phyloP scores from a whole-genome alignment of 1,140 invertebrate species.

The Rhyzopertha dominica region DNA sequence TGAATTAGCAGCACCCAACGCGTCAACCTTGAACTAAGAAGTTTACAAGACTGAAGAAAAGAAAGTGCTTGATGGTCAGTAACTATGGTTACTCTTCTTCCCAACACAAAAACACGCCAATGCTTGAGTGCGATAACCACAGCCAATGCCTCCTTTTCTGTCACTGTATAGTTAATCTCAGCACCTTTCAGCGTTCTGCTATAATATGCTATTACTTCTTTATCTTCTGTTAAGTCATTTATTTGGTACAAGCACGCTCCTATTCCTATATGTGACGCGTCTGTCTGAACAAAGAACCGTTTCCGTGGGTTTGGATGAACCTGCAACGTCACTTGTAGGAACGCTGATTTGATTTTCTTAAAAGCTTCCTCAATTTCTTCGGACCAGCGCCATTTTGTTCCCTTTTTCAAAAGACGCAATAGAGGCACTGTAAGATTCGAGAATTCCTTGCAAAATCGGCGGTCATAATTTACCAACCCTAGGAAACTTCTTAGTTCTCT shows the following conservation, averaged over 20 bases:
- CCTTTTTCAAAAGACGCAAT: slow-evolving; percentile 5
- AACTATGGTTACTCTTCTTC: slow-evolving; percentile 2
- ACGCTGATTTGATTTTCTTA: slow-evolving; percentile 4
- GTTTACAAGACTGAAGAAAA: slow-evolving; percentile 1
- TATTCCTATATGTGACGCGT: not conserved
- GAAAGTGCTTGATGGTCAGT: slow-evolving; percentile 7
- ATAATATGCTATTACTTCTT: not conserved
- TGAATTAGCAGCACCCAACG: slow-evolving; percentile 7
- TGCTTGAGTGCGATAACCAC: slow-evolving; percentile 3
- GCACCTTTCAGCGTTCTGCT: slow-evolving; percentile 1
- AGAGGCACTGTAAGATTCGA: slow-evolving; percentile 8
- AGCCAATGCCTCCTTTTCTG: slow-evolving; percentile 4
- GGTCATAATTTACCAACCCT: slow-evolving; percentile 10
- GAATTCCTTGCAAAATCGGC: slow-evolving; percentile 3
- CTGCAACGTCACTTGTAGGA: not conserved
- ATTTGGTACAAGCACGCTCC: slow-evolving; percentile 1
- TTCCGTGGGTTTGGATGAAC: not conserved
- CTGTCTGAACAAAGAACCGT: not conserved
- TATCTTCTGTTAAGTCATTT: not conserved
- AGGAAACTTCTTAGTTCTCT: slow-evolving; percentile 6
- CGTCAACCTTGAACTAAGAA: slow-evolving; percentile 1
- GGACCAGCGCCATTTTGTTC: not conserved
- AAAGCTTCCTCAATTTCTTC: slow-evolving; percentile 4
- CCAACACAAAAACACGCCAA: slow-evolving; percentile 5
- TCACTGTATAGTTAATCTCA: slow-evolving; percentile 5